Conservation (phyloP, 2,797 vertebrate genomes). For the Acridotheres tristis region DNA sequence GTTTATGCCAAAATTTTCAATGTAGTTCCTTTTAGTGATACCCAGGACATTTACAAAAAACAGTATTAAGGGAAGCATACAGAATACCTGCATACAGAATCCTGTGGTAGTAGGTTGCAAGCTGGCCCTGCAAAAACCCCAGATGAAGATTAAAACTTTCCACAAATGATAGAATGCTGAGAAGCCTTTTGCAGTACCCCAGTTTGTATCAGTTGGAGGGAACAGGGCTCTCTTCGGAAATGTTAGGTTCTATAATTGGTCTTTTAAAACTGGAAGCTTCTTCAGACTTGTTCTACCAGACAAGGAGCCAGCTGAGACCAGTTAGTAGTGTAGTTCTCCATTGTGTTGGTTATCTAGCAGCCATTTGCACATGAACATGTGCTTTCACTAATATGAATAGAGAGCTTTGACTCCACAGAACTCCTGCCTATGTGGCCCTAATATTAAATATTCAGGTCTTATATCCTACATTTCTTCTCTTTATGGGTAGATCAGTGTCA, state of each 20-base stretch:
- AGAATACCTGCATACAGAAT: no score
- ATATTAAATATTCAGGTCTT: not conserved
- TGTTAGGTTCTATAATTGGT: not conserved
- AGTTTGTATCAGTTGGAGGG: not conserved
- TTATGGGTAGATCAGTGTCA: not conserved
- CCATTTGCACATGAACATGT: not conserved
- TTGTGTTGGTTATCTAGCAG: not conserved
- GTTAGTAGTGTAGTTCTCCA: not conserved
- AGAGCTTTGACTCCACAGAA: not conserved
- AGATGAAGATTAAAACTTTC: not conserved
- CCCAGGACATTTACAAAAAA: not conserved
- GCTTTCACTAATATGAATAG: not conserved
- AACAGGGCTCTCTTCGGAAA: not conserved
- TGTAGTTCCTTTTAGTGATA: not conserved
- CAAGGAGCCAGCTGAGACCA: not conserved
- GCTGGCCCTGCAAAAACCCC: not conserved
- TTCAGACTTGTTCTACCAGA: not conserved
- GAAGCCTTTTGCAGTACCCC: not conserved
- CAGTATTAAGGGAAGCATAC: not conserved
- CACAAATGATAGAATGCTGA: not conserved
- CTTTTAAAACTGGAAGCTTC: not conserved
- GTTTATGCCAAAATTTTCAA: not conserved
- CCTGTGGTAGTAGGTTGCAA: not conserved
- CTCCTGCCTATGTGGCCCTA: not conserved
- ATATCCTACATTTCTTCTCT: not conserved